These are phyloP conservation scores for Hermodice carunculata DNA, from an alignment of 2,888 invertebrate genomes.

Conservation along the genomic window DNA sequence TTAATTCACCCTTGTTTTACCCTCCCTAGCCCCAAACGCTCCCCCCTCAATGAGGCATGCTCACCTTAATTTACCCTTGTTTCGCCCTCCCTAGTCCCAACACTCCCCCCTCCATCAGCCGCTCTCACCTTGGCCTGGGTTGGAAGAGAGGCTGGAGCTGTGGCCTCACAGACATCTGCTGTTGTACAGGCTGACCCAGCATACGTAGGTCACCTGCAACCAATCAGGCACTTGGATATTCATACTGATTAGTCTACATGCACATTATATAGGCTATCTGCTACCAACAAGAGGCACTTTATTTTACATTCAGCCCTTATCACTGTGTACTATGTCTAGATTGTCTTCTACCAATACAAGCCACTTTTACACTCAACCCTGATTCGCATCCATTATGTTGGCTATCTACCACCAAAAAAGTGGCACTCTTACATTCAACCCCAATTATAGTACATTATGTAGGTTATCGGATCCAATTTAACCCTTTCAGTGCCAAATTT, in stretches of 20 bases:
- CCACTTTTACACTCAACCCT: too few relatives aligned
- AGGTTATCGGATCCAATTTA: too few relatives aligned
- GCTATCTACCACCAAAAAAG: too few relatives aligned
- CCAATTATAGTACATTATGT: too few relatives aligned
- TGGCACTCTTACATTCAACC: too few relatives aligned
- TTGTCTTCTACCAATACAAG: too few relatives aligned
- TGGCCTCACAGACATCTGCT: slow-evolving; percentile 6
- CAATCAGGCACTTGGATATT: not conserved
- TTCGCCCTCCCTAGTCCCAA: not conserved
- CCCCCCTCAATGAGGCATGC: not conserved
- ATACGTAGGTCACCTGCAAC: slow-evolving; percentile 9
- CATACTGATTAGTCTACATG: not conserved
- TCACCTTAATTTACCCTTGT: not conserved
- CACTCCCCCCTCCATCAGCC: not conserved
- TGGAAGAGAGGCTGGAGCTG: slow-evolving; percentile 14
- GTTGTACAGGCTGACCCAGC: slow-evolving; percentile 5
- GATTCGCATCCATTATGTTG: too few relatives aligned
- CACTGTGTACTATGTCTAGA: too few relatives aligned
- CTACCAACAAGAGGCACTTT: not conserved
- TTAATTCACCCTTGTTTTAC: too few relatives aligned
- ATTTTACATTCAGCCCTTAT: not conserved
- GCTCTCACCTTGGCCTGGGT: not conserved
- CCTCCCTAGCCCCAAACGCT: not conserved
- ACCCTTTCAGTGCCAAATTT: too few relatives aligned
- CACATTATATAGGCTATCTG: not conserved